Conservation (phyloP, 1,140 invertebrate species). For the Cyphomyrmex costatus region DNA sequence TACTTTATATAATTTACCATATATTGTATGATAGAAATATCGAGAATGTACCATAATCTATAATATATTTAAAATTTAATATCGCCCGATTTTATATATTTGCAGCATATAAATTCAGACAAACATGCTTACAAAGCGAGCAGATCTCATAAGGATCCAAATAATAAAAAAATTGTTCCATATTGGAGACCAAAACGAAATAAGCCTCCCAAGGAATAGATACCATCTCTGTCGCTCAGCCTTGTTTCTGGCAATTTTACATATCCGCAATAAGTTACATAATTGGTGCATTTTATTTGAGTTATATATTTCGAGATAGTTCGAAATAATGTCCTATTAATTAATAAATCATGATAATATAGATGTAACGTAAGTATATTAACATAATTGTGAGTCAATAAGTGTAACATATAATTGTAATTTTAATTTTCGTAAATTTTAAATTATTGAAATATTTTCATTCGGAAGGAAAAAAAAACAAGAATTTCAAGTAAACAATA, state of each 20-base stretch:
- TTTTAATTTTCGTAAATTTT: conserved; percentile 11
- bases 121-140: conserved; percentile 82
- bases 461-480: conserved; percentile 39
- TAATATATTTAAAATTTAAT: conserved; percentile 45
- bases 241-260: conserved; percentile 82
- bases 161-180: conserved; percentile 79
- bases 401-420: background rate
- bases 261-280: conserved; percentile 68
- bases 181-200: conserved; percentile 81
- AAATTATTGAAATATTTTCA: conserved; percentile 21
- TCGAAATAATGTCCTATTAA: background rate
- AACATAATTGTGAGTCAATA: too few relatives aligned
- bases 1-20: background rate
- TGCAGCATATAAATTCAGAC: conserved; percentile 84
- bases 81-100: conserved; percentile 72
- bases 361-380: conserved; percentile 13
- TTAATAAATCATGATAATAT: conserved; percentile 17
- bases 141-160: conserved; percentile 74
- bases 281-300: conserved; percentile 24
- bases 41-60: background rate
- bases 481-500: background rate
- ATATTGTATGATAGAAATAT: background rate
- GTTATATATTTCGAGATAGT: background rate
- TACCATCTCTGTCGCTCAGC: conserved; percentile 77
- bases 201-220: conserved; percentile 62